A percentile compares a stretch with the other conserved stretches of the same genome.
Conservation (phyloP, 1,140 invertebrate species). For the Meloidogyne floridensis region DNA sequence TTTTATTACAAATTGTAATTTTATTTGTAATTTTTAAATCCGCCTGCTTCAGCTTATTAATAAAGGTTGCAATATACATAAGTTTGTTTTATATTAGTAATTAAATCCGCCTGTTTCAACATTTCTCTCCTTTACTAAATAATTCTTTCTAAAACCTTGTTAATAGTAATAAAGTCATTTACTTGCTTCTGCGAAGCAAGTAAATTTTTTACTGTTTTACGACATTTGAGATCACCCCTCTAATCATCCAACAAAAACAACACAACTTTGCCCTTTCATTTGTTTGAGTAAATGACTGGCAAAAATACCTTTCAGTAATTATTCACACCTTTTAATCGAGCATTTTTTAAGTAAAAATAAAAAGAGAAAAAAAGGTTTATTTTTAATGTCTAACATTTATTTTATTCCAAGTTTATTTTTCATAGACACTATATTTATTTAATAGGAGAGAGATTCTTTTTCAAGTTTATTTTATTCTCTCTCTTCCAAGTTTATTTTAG, state of each 20-base stretch:
- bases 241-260: slow-evolving; percentile 5
- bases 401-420: slow-evolving; percentile 3
- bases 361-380: not conserved
- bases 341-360: not conserved
- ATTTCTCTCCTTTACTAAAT: too few species aligned
- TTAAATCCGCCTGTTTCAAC: too few species aligned
- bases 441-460: not conserved
- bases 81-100: too few species aligned
- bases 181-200: not conserved
- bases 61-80: too few species aligned
- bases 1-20: too few species aligned
- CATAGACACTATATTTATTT: not conserved
- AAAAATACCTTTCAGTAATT: not conserved
- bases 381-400: not conserved
- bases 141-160: not conserved
- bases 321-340: not conserved
- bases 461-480: not conserved
- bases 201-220: too few species aligned
- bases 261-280: not conserved
- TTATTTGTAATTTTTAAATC: too few species aligned
- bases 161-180: not conserved
- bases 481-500: not conserved
- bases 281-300: not conserved
- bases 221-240: not conserved
- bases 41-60: too few species aligned